phyloP scores from a whole-genome alignment of 2,113 vertebrate genomes.

The Ardeotis arabs region DNA sequence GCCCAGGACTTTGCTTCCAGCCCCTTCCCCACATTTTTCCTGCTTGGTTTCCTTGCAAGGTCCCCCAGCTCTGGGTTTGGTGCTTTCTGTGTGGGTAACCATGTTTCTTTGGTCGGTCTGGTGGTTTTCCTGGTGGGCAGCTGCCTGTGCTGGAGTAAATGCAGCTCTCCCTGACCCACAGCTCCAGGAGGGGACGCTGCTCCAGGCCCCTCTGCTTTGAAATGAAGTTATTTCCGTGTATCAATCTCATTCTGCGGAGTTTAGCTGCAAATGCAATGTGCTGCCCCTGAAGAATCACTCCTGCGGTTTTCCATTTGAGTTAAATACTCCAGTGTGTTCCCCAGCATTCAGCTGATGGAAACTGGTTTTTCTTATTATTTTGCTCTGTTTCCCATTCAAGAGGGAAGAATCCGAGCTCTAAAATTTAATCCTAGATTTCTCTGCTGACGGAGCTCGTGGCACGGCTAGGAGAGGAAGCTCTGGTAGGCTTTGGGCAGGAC shows the following conservation, averaged over 20 bases:
- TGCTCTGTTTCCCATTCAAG: neutral
- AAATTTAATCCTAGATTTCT: neutral
- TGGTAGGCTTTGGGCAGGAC: rapidly evolving
- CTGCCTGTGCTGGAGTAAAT: neutral
- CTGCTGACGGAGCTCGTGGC: neutral
- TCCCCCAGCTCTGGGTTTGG: neutral
- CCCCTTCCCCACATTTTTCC: neutral
- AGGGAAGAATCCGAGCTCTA: neutral
- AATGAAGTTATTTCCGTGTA: neutral
- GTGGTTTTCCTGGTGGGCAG: neutral
- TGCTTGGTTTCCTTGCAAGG: neutral
- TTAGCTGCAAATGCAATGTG: constrained; percentile 11
- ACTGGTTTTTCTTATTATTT: neutral
- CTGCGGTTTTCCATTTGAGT: neutral
- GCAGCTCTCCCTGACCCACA: neutral
- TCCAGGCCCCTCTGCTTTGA: neutral
- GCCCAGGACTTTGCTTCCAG: neutral
- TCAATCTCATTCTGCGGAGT: neutral
- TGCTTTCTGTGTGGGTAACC: neutral
- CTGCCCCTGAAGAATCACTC: neutral
- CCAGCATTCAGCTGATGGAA: neutral
- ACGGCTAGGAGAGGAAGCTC: neutral
- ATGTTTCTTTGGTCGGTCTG: neutral
- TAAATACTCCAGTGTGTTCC: neutral
- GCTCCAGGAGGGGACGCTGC: neutral